Evolutionary conservation across 1,140 invertebrate genomes (phyloP).

Genomic region (Drosophila erecta): DNA sequence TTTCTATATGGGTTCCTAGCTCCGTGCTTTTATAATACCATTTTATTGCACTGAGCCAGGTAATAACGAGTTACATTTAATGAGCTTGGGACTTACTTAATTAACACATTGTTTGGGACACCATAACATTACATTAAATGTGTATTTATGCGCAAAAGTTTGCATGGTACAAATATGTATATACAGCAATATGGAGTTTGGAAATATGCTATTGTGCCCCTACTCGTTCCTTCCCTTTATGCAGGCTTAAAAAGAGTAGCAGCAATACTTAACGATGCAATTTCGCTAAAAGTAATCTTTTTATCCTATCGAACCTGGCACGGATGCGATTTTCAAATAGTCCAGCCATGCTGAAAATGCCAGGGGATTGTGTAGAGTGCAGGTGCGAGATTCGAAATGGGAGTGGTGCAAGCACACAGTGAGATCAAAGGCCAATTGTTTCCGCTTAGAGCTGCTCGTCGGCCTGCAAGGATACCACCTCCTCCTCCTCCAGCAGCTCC

Average conservation of each 20-base stretch:
- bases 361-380: conserved; percentile 10
- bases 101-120: conserved; percentile 43
- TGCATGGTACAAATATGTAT: conserved; percentile 6
- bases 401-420: conserved; percentile 32
- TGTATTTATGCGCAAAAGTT: conserved; percentile 9
- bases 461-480: conserved; percentile 50
- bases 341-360: neutral
- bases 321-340: neutral
- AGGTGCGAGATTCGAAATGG: conserved; percentile 6
- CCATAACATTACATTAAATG: conserved; percentile 13
- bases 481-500: conserved; percentile 74
- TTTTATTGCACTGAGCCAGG: conserved; percentile 29
- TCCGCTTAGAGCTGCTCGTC: conserved; percentile 76
- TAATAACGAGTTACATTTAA: conserved; percentile 23
- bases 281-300: too few relatives aligned
- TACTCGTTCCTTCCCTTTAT: neutral
- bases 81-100: conserved; percentile 37
- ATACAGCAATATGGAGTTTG: conserved; percentile 4
- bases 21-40: conserved; percentile 14
- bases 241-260: too few relatives aligned
- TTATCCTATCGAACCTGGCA: neutral
- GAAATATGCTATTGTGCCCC: neutral
- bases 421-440: conserved; percentile 55
- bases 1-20: neutral
- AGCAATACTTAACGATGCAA: too few relatives aligned